These are phyloP conservation scores for Macquaria ambigua DNA, from an alignment of 2,113 vertebrate genomes.

Conservation along the genomic window DNA sequence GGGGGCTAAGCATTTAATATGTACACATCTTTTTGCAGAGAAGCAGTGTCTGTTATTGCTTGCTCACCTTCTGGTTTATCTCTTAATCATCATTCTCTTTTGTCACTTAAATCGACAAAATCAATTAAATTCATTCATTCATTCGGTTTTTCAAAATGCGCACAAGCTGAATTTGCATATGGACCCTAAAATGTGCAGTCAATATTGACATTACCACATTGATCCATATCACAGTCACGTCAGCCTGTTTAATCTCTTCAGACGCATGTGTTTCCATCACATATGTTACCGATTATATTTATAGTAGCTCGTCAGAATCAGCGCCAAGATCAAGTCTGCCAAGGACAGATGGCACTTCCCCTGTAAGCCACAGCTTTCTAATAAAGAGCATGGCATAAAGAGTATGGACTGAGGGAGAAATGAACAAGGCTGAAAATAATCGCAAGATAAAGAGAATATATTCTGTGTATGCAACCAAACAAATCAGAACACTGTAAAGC, in stretches of 20 bases:
- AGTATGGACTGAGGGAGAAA: conserved; percentile 11
- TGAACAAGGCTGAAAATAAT: not conserved
- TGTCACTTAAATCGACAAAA: not conserved
- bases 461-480: not conserved
- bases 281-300: conserved; percentile 78
- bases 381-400: conserved; percentile 50
- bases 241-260: conserved; percentile 17
- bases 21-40: conserved; percentile 8
- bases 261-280: conserved; percentile 61
- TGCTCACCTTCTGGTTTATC: conserved; percentile 13
- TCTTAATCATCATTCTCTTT: conserved; percentile 21
- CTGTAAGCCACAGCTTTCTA: conserved; percentile 68
- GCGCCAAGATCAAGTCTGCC: conserved; percentile 64
- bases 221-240: not conserved
- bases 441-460: conserved; percentile 3
- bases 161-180: conserved; percentile 13
- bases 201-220: conserved; percentile 26
- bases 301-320: conserved; percentile 69
- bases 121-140: not conserved
- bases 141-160: not conserved
- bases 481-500: conserved; percentile 2
- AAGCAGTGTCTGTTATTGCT: not conserved
- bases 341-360: conserved; percentile 79
- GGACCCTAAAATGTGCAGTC: not conserved
- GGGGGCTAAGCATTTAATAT: not conserved